Base-by-base conservation (phyloP, 2,888 invertebrate genomes). In the Calliopum simillimum region DNA sequence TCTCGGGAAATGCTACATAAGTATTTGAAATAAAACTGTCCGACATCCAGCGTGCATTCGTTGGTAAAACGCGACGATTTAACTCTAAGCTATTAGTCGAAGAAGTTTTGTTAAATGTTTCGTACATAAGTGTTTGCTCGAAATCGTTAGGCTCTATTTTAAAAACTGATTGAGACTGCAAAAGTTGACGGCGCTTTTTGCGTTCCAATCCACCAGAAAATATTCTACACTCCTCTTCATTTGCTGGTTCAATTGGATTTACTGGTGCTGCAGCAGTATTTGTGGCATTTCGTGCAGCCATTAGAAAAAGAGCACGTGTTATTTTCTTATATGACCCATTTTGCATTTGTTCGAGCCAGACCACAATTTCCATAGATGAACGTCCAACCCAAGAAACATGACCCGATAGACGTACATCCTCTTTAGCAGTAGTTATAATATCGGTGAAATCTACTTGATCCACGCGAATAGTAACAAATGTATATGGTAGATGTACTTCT, bases 351-450 rank as follows among this genome's bases (percentile, higher is more conserved):
- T 93, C 91, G 49, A 94, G 82, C 87, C 90, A 89, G 64, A 94
- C 90, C 0, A 91, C 89, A 13, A 91, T 89, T 85, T 94, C 94
- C 82, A 93, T 87, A 0, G 93, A 93, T 14, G 91, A 89, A 71
- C 84, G 88, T 4, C 94, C 94, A 2, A 91, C 92, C 91, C 92
- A 93, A 6, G 91, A 90, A 0, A 93, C 92, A 79, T 93, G 91
- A 0, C 94, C 94, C 0, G 90, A 89, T 16, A 94, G 85, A 70
- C 90, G 88, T 65, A 94, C 89, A 82, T 94, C 93, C 69, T 88
- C 87, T 70, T 87, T 86, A 6, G 87, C 86, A 73, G 86, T 87
- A 1, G 89, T 87, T 1, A 78, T 76, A 49, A 86, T 82, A 64
- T 88, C 87, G 8, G 87, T 87, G 77, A 91, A 90, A 73, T 89